These are phyloP conservation scores for human (Homo sapiens) DNA, from an alignment of 2,113 vertebrate species.

Conservation along the genomic window GRCh38 chr4:14658501-14659000, in stretches of 20 bases:
- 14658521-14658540: neutral
- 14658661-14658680: neutral
- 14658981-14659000: too few relatives aligned
- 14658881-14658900: neutral
- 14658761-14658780: neutral
- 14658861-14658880: neutral
- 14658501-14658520: neutral
- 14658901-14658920: neutral
- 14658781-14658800: accelerated
- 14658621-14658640: neutral
- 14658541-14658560: neutral
- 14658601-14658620: neutral
- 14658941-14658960: too few relatives aligned
- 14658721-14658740: neutral
- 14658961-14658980: too few relatives aligned
- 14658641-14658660: neutral
- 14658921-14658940: too few relatives aligned
- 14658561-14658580: neutral
- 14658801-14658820: neutral
- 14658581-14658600: neutral
- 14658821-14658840: neutral
- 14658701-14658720: neutral
- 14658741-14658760: neutral
- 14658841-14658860: neutral
- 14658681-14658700: neutral